Base-by-base conservation (phyloP, 2,797 vertebrate species). In the Phyllotis vaccarum region DNA sequence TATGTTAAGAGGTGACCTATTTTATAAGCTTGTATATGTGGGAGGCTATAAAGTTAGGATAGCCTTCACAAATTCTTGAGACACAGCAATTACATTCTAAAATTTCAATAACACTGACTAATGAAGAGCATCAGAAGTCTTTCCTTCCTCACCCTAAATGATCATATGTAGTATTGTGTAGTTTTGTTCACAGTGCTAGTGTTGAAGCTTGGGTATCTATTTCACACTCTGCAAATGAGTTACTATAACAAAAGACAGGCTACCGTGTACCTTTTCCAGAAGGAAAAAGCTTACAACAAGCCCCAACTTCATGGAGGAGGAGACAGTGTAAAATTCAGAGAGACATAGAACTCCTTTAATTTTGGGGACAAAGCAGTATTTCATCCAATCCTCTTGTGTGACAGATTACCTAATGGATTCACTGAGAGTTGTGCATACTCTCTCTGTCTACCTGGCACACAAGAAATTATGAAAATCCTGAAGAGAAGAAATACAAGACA, bases 1-100 rank as follows among this genome's bases (percentile, higher is more conserved):
- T 49, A 22, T 79, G 66, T 60, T 89, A 64, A 94, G 37, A 92
- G 34, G 27, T 90, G 66, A 34, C 19, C 52, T 74, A 90, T 31
- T 9, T 78, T 81, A 82, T 78, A 90, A 62, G 2, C 29, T 91
- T 92, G n/a, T 6, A 80, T 29, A 52, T 56, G 24, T 82, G 40
- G 29, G 31, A 94, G 74, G 54, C 34, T 90, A 34, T 14, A 88
- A 86, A 75, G 37, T 86, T 58, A 89, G 85, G 81, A 74, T 74
- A 81, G 34, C 43, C 52, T 87, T 94, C n/a, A 87, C 46, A 34
- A 93, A 43, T 86, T 78, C 54, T 88, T 58, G 19, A 96, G 62
- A 87, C 24, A 37, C 16, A 17, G 1, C 16, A 22, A 92, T 24
- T 4, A 34, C 56, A 27, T 40, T 3, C 31, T 34, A 40, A 37